Base-by-base conservation (phyloP, 2,797 vertebrate genomes). In the Rhinichthys osculus region DNA sequence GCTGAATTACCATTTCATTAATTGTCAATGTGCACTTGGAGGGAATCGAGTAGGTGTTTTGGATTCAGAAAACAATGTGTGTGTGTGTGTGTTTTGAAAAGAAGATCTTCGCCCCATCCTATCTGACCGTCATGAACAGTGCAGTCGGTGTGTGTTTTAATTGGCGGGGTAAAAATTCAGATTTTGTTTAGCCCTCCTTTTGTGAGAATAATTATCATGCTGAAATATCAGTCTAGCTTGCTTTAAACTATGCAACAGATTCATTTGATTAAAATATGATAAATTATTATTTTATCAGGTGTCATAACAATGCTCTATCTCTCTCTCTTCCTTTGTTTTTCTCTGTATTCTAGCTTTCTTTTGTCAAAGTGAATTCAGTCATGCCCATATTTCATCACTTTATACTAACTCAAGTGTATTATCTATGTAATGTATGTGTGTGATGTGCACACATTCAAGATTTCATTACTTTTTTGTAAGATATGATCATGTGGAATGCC, bases 401-500 rank as follows among this genome's bases (percentile, higher is more conserved):
- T 94, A 89, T 93, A 90, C 90, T 90, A 90, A 92, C 89, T 84
- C 90, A 83, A 91, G 81, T 90, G 87, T 91, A 88, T 90, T 89
- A 88, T 89, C 76, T 90, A 88, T 87, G 86, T 90, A 87, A 85
- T 90, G 78, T 91, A 90, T 92, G 90, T 62, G 87, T 88, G 87
- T 86, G 86, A 90, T 88, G 87, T 90, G 88, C 90, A 90, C 90
- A 87, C 90, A 87, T 87, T 89, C 85, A 67, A 69, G 71, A 78
- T 95, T 95, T 93, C 91, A 94, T 96, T 93, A 89, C 82, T 91
- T 87, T 92, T 95, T 95, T 95, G 95, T 95, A 95, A 95, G 92
- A 95, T 95, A 94, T 94, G 93, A 95, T 95, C 91, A 91, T 95
- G 94, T 96, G 94, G 95, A 96, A 95, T 96, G 95, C 95, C 92